Percentiles rank a stretch among this genome's conserved stretches.
Evolutionary conservation across 1,140 invertebrate species (phyloP).

Genomic region (Papilio helenus): DNA sequence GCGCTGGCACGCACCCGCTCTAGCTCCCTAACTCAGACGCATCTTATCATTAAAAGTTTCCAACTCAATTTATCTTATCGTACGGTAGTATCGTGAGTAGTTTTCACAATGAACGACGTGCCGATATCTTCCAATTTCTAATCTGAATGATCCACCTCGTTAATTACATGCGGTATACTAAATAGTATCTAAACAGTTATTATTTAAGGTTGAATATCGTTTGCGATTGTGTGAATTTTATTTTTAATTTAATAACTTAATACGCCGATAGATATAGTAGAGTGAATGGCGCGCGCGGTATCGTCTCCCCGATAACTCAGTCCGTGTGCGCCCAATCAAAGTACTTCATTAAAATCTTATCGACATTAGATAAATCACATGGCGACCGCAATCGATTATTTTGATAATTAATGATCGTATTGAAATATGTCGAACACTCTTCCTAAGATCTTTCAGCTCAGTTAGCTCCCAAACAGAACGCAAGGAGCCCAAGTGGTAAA

Average conservation of each 20-base stretch:
- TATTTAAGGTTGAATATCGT: slow-evolving; percentile 56
- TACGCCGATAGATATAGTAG: slow-evolving; percentile 77
- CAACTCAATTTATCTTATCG: slow-evolving; percentile 79
- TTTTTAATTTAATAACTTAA: slow-evolving; percentile 83
- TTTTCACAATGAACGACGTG: slow-evolving; percentile 81
- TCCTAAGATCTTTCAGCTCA: slow-evolving; percentile 40
- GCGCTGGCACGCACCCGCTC: slow-evolving; percentile 39
- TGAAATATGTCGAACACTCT: slow-evolving; percentile 75
- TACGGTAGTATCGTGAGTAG: slow-evolving; percentile 76
- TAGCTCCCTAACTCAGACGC: slow-evolving; percentile 46
- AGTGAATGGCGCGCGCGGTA: slow-evolving; percentile 70
- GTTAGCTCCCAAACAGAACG: not conserved
- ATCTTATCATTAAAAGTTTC: slow-evolving; percentile 75
- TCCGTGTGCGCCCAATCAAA: slow-evolving; percentile 78
- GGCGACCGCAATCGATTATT: slow-evolving; percentile 81
- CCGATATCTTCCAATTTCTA: slow-evolving; percentile 81
- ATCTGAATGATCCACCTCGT: slow-evolving; percentile 79
- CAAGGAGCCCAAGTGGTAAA: not conserved
- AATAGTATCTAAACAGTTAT: slow-evolving; percentile 47
- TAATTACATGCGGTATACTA: slow-evolving; percentile 60
- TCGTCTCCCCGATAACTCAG: slow-evolving; percentile 68
- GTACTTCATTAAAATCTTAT: slow-evolving; percentile 83
- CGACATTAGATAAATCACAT: slow-evolving; percentile 80
- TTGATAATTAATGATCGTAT: slow-evolving; percentile 78
- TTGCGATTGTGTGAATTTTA: slow-evolving; percentile 57